Conservation (phyloP, 2,113 vertebrate species). For the Coptodon bakossiorum region DNA sequence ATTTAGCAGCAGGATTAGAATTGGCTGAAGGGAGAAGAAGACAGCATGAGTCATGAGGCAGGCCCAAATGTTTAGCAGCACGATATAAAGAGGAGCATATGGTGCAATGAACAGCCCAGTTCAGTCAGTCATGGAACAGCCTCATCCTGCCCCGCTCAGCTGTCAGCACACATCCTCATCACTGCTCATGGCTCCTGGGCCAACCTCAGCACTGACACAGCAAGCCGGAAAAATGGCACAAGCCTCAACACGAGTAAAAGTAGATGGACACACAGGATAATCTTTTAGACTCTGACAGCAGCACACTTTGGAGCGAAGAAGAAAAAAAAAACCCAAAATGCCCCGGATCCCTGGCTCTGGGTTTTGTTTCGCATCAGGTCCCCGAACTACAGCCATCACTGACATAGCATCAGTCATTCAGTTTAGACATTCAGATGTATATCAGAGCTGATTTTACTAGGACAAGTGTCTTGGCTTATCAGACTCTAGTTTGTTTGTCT, state of each 20-base stretch:
- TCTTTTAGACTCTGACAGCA: not conserved
- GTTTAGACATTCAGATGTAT: not conserved
- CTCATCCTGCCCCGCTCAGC: constrained; percentile 38
- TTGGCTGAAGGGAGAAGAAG: not conserved
- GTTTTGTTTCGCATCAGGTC: not conserved
- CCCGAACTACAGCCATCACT: not conserved
- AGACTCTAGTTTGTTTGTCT: not conserved
- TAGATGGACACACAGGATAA: not conserved
- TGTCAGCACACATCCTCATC: constrained; percentile 54
- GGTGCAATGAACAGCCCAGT: constrained; percentile 36
- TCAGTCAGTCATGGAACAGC: constrained; percentile 42
- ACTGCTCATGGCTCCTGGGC: constrained; percentile 29
- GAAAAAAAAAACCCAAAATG: not conserved
- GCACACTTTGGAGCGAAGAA: not conserved
- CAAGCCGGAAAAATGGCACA: not conserved
- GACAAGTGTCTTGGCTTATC: not conserved
- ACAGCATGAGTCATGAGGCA: constrained; percentile 22
- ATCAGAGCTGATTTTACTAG: not conserved
- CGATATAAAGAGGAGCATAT: constrained; percentile 50
- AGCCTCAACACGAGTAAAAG: not conserved
- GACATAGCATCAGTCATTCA: not conserved
- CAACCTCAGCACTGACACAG: constrained; percentile 10
- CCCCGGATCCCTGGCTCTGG: not conserved
- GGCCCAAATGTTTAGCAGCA: constrained; percentile 40
- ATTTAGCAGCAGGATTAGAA: not conserved